Conservation (phyloP, 2,888 invertebrate species). For the Endomychus coccineus region DNA sequence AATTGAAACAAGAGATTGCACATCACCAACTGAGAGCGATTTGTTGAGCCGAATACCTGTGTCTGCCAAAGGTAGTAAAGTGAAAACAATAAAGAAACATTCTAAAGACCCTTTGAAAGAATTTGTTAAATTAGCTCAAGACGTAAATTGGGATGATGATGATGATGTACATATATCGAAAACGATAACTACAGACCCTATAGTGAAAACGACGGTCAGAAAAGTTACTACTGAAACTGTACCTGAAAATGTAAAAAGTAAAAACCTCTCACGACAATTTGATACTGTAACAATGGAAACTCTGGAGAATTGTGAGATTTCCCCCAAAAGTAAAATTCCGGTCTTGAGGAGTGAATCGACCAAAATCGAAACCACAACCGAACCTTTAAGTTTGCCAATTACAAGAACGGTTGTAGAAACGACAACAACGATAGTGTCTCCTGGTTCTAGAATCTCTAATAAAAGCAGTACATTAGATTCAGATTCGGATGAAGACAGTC, state of each 20-base stretch:
- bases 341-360: conserved; percentile 32
- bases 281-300: conserved; percentile 20
- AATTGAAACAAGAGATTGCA: conserved; percentile 24
- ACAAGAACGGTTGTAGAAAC: conserved; percentile 27
- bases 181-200: conserved; percentile 29
- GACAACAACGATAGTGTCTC: conserved; percentile 31
- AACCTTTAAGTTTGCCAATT: conserved; percentile 12
- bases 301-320: conserved; percentile 11
- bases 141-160: conserved; percentile 42
- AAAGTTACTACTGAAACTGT: conserved; percentile 28
- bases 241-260: not conserved
- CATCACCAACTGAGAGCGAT: conserved; percentile 34
- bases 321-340: conserved; percentile 44
- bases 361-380: conserved; percentile 29
- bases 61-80: conserved; percentile 39
- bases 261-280: too few species aligned
- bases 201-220: conserved; percentile 40
- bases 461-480: conserved; percentile 35
- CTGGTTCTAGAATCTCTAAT: conserved; percentile 32
- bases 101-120: conserved; percentile 45
- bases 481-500: conserved; percentile 43
- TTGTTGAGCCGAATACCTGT: conserved; percentile 41
- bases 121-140: conserved; percentile 40
- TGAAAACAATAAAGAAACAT: conserved; percentile 47
- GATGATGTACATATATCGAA: conserved; percentile 26